These are phyloP conservation scores for Labrus mixtus DNA, from an alignment of 2,113 vertebrate genomes.

Conservation along the genomic window DNA sequence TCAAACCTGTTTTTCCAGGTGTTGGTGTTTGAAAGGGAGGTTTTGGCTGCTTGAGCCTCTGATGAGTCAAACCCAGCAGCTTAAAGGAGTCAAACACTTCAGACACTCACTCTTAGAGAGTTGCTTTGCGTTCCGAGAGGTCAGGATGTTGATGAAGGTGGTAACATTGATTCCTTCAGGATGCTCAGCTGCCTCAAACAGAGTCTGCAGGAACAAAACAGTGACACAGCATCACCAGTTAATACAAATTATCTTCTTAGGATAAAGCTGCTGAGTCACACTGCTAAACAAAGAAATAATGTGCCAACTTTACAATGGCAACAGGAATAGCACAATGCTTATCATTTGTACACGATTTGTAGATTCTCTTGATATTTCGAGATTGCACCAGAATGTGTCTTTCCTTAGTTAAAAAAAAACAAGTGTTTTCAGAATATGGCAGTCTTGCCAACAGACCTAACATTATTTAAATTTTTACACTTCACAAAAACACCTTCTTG, in stretches of 20 bases:
- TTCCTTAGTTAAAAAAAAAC: no score
- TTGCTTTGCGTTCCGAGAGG: constrained; percentile 83
- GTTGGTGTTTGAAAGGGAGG: constrained; percentile 1
- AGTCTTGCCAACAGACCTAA: no score
- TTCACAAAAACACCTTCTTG: no score
- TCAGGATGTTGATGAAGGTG: constrained; percentile 86
- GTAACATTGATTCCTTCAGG: constrained; percentile 81
- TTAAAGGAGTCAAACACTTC: not conserved
- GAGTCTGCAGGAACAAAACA: constrained; percentile 69
- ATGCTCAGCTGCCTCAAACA: constrained; percentile 91
- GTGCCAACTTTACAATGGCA: no score
- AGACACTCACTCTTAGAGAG: constrained; percentile 86
- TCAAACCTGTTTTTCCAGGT: constrained; percentile 52
- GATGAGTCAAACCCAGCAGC: not conserved
- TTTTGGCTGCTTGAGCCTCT: not conserved
- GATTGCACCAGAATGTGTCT: no score
- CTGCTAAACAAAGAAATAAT: no score
- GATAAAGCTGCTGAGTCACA: not conserved
- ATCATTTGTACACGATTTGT: no score
- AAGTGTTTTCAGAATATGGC: no score
- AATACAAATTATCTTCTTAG: not conserved
- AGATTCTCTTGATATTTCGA: no score
- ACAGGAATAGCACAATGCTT: no score
- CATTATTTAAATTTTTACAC: no score
- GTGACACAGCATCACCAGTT: not conserved